phyloP scores from a whole-genome alignment of 2,113 vertebrate species.

The Semnornis frantzii region DNA sequence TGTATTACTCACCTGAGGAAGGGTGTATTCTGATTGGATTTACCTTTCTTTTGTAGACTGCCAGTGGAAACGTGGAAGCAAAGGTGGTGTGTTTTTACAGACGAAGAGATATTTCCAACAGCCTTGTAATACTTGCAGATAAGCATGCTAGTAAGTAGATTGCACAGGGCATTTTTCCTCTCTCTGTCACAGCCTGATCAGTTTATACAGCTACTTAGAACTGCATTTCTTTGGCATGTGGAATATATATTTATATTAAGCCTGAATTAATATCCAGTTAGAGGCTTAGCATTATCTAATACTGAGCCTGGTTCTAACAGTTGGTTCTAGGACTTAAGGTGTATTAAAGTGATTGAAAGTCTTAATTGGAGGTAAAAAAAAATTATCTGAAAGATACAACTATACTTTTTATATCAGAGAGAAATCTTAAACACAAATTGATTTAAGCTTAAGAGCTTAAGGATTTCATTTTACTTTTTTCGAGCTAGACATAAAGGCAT shows the following conservation, averaged over 20 bases:
- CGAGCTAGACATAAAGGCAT: rapidly evolving
- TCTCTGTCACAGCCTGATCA: neutral
- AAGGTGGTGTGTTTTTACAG: slow-evolving; percentile 99
- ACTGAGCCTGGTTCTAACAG: neutral
- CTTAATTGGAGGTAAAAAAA: neutral
- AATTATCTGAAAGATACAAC: neutral
- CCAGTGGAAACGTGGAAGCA: slow-evolving; percentile 96
- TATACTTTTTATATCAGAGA: neutral
- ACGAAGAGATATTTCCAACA: slow-evolving; percentile 96
- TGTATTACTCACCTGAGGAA: neutral
- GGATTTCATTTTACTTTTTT: neutral
- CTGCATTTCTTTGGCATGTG: neutral
- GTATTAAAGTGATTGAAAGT: neutral
- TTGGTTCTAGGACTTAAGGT: neutral
- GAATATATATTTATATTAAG: neutral
- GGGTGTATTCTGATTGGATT: slow-evolving; percentile 25
- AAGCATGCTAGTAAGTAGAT: slow-evolving; percentile 94
- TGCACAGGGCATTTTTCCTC: neutral
- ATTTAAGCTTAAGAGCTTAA: neutral
- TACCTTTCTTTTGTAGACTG: slow-evolving; percentile 85
- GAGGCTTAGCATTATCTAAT: neutral
- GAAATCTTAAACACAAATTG: neutral
- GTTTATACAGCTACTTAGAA: neutral
- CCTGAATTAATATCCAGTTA: neutral
- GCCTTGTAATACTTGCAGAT: slow-evolving; percentile 97